Conservation (phyloP, 1,140 invertebrate species). For the Drosophila asahinai region DNA sequence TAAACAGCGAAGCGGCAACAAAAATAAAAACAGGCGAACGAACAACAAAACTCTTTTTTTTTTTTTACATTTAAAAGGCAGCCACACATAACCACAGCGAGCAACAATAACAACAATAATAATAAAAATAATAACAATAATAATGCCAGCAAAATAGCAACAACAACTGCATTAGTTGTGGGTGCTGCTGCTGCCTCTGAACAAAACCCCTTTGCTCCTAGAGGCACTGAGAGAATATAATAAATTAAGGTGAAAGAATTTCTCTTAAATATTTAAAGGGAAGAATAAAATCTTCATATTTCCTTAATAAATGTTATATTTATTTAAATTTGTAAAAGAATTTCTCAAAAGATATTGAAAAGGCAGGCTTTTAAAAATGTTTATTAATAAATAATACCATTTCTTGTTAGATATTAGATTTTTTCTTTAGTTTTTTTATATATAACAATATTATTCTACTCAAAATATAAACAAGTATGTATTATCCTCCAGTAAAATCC, state of each 20-base stretch:
- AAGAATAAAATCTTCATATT: background rate
- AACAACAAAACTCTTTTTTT: conserved; percentile 46
- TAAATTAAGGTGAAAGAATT: background rate
- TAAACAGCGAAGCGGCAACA: conserved; percentile 38
- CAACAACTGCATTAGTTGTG: conserved; percentile 41
- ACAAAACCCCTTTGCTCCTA: conserved; percentile 14
- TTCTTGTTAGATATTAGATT: no score
- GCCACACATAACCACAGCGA: conserved; percentile 46
- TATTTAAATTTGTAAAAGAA: background rate
- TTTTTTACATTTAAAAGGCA: conserved; percentile 20
- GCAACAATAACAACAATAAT: conserved; percentile 27
- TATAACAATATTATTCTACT: no score
- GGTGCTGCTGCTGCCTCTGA: conserved; percentile 23
- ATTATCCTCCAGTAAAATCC: no score
- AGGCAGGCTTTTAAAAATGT: no score
- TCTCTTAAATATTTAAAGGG: background rate
- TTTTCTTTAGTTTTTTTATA: no score
- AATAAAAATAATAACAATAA: conserved; percentile 33
- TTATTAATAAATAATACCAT: no score
- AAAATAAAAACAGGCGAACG: conserved; percentile 15
- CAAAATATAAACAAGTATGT: no score
- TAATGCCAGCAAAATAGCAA: conserved; percentile 25
- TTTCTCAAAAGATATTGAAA: background rate
- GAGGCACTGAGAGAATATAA: background rate
- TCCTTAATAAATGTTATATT: no score